phyloP scores from a whole-genome alignment of 2,113 vertebrate genomes.

The Cnemophilus loriae region DNA sequence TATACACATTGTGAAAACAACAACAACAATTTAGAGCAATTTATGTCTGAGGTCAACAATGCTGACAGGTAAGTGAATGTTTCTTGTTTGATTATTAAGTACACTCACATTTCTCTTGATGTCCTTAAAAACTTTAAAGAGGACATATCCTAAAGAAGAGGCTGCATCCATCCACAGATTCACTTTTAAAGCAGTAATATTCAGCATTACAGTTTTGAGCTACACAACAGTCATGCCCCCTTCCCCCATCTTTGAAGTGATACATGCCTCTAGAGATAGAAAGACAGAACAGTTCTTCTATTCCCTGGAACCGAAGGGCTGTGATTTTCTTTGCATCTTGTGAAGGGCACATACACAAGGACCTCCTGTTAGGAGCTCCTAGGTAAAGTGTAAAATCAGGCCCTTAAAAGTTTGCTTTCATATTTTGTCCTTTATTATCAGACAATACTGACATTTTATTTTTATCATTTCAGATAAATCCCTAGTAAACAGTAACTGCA shows the following conservation, averaged over 20 bases:
- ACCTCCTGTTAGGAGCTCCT: background rate
- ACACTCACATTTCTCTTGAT: background rate
- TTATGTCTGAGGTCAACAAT: background rate
- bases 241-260: background rate
- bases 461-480: background rate
- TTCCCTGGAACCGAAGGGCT: background rate
- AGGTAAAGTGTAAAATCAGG: background rate
- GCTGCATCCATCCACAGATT: background rate
- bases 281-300: background rate
- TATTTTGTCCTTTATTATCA: background rate
- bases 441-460: background rate
- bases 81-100: background rate
- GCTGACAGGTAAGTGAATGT: background rate
- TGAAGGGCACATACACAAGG: background rate
- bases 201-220: background rate
- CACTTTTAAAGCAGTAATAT: background rate
- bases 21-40: background rate
- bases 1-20: background rate
- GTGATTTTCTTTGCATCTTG: background rate
- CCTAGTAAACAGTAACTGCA: background rate
- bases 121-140: background rate
- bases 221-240: background rate
- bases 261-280: background rate
- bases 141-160: background rate
- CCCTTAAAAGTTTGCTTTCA: background rate